phyloP scores from a whole-genome alignment of 2,888 invertebrate genomes.

The Eupsilia transversa region DNA sequence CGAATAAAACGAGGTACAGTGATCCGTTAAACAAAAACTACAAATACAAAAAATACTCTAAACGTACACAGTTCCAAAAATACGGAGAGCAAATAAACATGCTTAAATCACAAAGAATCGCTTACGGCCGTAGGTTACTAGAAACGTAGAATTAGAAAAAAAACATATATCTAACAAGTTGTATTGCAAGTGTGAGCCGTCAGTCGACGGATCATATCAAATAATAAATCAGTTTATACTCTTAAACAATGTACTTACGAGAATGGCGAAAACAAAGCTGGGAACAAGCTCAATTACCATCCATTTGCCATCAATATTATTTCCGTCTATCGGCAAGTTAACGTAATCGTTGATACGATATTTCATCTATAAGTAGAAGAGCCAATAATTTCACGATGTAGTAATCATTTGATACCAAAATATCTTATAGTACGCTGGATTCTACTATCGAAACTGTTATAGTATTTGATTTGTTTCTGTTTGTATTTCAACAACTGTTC shows the following conservation, averaged over 20 bases:
- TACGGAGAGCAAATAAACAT: slow-evolving; percentile 61
- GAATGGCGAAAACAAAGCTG: slow-evolving; percentile 57
- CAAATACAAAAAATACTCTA: slow-evolving; percentile 56
- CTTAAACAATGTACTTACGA: slow-evolving; percentile 57
- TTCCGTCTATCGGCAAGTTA: slow-evolving; percentile 61
- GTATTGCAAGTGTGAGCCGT: slow-evolving; percentile 59
- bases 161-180: slow-evolving; percentile 67
- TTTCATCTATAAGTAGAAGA: slow-evolving; percentile 50
- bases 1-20: slow-evolving; percentile 49
- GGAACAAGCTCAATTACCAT: slow-evolving; percentile 58
- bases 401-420: slow-evolving; percentile 65
- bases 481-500: slow-evolving; percentile 43
- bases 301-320: slow-evolving; percentile 65
- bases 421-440: slow-evolving; percentile 46
- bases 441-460: slow-evolving; percentile 32
- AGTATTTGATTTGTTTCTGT: slow-evolving; percentile 25
- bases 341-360: slow-evolving; percentile 50
- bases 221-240: slow-evolving; percentile 66
- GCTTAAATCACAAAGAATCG: slow-evolving; percentile 56
- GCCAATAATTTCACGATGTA: slow-evolving; percentile 61
- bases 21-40: slow-evolving; percentile 55
- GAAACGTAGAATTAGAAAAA: slow-evolving; percentile 69
- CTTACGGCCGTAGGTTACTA: slow-evolving; percentile 46
- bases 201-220: slow-evolving; percentile 69
- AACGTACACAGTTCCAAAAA: slow-evolving; percentile 53